phyloP scores from a whole-genome alignment of 2,888 invertebrate species.

The Drosophila mimica region DNA sequence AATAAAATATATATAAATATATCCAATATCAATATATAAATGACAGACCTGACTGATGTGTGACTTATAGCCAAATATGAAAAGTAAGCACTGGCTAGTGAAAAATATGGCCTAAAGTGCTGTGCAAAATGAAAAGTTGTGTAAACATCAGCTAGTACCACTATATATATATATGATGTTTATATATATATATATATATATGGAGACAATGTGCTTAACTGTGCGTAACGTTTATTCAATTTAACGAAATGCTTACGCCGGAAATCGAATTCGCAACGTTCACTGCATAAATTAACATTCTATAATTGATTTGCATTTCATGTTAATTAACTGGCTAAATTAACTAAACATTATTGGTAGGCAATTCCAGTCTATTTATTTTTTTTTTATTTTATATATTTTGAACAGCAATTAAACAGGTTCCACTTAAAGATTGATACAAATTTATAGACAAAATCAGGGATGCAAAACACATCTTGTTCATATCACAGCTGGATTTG shows the following conservation, averaged over 20 bases:
- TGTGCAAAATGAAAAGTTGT: not conserved
- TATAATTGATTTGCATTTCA: conserved; percentile 62
- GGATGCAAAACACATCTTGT: conserved; percentile 10
- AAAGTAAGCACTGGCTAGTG: not conserved
- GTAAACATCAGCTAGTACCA: not conserved
- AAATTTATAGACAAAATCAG: not conserved
- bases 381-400: not conserved
- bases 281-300: conserved; percentile 35
- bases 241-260: conserved; percentile 57
- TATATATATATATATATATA: not conserved
- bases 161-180: not conserved
- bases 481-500: conserved; percentile 5
- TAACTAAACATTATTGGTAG: conserved; percentile 40
- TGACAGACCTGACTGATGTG: not conserved
- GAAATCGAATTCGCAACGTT: conserved; percentile 62
- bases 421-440: conserved; percentile 16
- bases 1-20: not conserved
- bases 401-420: conserved; percentile 39
- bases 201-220: conserved; percentile 29
- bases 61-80: not conserved
- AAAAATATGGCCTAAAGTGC: not conserved
- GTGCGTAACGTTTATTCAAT: conserved; percentile 34
- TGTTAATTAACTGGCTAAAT: conserved; percentile 54
- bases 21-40: not conserved
- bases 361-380: not conserved